Conservation (phyloP, 1,140 invertebrate genomes). For the Bicyclus anynana region DNA sequence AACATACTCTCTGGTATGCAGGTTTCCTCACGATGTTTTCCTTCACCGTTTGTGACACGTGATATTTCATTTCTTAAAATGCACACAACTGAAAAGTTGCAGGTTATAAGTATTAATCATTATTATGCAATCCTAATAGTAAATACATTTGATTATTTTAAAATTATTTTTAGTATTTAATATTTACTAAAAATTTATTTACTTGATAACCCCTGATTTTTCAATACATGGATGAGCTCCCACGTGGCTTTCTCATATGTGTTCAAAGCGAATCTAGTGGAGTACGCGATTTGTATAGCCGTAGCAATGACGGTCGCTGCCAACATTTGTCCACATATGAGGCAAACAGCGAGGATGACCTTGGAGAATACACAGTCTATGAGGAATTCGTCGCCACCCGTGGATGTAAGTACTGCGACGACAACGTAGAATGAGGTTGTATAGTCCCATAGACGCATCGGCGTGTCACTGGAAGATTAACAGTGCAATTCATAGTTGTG, state of each 20-base stretch:
- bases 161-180: neutral
- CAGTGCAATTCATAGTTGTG: no score
- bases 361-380: slow-evolving; percentile 45
- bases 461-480: slow-evolving; percentile 42
- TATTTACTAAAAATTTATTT: slow-evolving; percentile 5
- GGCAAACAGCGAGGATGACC: slow-evolving; percentile 45
- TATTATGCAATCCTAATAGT: no score
- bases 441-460: slow-evolving; percentile 55
- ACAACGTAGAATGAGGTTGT: slow-evolving; percentile 54
- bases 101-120: no score
- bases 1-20: no score
- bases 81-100: no score
- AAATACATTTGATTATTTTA: no score
- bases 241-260: slow-evolving; percentile 55
- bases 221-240: slow-evolving; percentile 59
- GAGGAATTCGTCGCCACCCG: slow-evolving; percentile 58
- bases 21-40: no score
- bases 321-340: slow-evolving; percentile 55
- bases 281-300: slow-evolving; percentile 56
- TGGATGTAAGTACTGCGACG: slow-evolving; percentile 48
- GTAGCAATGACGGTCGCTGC: slow-evolving; percentile 54
- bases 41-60: no score
- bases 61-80: no score
- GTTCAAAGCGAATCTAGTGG: slow-evolving; percentile 54
- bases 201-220: slow-evolving; percentile 67